These are phyloP conservation scores for Ceramica pisi DNA, from an alignment of 2,888 invertebrate genomes.

Conservation along the genomic window DNA sequence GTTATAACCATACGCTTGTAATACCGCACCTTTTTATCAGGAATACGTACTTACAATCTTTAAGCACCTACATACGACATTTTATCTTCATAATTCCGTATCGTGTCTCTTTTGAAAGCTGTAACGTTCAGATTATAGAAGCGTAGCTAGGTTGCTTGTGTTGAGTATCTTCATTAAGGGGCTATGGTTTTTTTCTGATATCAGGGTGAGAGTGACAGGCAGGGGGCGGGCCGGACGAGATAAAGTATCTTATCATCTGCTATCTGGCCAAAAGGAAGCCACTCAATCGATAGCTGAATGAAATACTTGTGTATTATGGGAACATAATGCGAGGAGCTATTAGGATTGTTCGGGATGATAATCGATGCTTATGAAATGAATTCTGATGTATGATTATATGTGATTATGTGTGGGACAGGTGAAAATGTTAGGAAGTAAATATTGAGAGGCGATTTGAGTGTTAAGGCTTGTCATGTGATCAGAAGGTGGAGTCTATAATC, in stretches of 20 bases:
- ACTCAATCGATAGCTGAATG: slow-evolving; percentile 79
- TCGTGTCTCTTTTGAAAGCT: not conserved
- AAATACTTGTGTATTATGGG: slow-evolving; percentile 65
- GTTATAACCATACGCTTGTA: slow-evolving; percentile 29
- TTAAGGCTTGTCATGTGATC: not conserved
- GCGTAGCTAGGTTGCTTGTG: slow-evolving; percentile 14
- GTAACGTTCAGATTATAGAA: slow-evolving; percentile 15
- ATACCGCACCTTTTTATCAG: slow-evolving; percentile 24
- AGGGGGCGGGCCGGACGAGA: slow-evolving; percentile 77
- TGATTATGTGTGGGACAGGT: too few species aligned
- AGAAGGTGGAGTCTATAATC: not conserved
- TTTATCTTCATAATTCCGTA: slow-evolving; percentile 9
- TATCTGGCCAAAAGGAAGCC: slow-evolving; percentile 80
- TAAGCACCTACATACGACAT: not conserved
- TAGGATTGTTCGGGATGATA: slow-evolving; percentile 44
- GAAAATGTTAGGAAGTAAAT: not conserved
- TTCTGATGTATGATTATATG: slow-evolving; percentile 17
- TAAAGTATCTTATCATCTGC: slow-evolving; percentile 85
- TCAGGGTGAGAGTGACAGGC: slow-evolving; percentile 72
- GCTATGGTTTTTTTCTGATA: slow-evolving; percentile 67
- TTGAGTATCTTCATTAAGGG: slow-evolving; percentile 44
- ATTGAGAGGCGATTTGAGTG: not conserved
- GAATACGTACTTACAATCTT: slow-evolving; percentile 13
- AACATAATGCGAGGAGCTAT: slow-evolving; percentile 62
- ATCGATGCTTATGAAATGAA: slow-evolving; percentile 49